Conservation (phyloP, 2,113 vertebrate genomes). For the Balaeniceps rex region DNA sequence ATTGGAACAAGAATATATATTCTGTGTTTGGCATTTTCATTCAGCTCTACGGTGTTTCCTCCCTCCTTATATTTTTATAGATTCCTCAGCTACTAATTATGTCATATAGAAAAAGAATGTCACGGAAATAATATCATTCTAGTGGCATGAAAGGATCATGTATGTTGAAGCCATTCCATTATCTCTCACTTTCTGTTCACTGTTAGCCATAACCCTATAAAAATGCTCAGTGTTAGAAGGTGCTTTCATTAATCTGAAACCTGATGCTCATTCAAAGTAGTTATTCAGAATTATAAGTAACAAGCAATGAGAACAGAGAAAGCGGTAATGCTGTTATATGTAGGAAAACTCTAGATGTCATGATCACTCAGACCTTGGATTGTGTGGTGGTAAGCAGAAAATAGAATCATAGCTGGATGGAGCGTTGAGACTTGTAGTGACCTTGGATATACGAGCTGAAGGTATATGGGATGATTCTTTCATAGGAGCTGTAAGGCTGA, state of each 20-base stretch:
- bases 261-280: background rate
- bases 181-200: background rate
- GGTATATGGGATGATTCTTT: background rate
- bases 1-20: background rate
- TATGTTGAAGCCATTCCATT: background rate
- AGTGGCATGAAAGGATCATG: background rate
- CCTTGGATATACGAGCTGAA: background rate
- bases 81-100: background rate
- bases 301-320: accelerated
- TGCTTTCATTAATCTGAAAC: background rate
- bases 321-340: background rate
- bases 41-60: background rate
- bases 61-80: background rate
- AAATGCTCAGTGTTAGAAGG: background rate
- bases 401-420: background rate
- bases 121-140: background rate
- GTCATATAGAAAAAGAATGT: background rate
- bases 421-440: background rate
- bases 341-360: background rate
- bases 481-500: background rate
- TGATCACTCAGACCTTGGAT: background rate
- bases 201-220: background rate
- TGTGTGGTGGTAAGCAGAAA: background rate
- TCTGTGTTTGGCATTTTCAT: background rate
- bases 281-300: background rate